phyloP scores from a whole-genome alignment of 2,113 vertebrate genomes.

The Cercopithecus mona region DNA sequence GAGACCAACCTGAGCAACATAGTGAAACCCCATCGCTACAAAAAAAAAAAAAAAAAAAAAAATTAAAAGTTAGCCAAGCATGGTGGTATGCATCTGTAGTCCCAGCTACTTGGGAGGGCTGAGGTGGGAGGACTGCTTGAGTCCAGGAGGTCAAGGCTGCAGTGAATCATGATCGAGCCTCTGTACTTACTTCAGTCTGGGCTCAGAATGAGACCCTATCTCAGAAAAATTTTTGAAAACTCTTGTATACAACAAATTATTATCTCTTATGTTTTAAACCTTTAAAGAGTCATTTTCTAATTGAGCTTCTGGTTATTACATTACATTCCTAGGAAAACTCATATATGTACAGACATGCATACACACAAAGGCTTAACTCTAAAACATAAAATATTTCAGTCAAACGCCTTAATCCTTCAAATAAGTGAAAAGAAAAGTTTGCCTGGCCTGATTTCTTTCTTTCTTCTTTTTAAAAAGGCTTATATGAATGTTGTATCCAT shows the following conservation, averaged over 20 bases:
- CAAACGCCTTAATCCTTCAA: neutral
- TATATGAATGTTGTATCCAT: neutral
- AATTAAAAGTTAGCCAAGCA: too few species aligned
- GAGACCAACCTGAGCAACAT: too few species aligned
- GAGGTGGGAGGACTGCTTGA: too few species aligned
- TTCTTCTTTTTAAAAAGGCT: neutral
- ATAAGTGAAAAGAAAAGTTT: neutral
- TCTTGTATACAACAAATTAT: neutral
- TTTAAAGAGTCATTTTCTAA: conserved; percentile 21
- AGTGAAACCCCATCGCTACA: too few species aligned
- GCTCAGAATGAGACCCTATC: too few species aligned
- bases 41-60: too few species aligned
- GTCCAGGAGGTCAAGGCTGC: too few species aligned
- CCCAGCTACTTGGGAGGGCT: too few species aligned
- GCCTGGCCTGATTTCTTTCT: neutral
- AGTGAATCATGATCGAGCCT: too few species aligned
- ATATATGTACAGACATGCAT: neutral
- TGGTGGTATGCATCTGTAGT: too few species aligned
- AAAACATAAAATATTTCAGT: neutral
- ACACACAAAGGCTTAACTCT: neutral
- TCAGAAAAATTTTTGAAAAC: too few species aligned
- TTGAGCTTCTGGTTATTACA: neutral
- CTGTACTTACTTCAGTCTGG: too few species aligned
- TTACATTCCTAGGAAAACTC: neutral
- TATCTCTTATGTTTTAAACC: conserved; percentile 25